Evolutionary conservation across 2,113 vertebrate genomes (phyloP).

Genomic region (Dicerorhinus sumatrensis): DNA sequence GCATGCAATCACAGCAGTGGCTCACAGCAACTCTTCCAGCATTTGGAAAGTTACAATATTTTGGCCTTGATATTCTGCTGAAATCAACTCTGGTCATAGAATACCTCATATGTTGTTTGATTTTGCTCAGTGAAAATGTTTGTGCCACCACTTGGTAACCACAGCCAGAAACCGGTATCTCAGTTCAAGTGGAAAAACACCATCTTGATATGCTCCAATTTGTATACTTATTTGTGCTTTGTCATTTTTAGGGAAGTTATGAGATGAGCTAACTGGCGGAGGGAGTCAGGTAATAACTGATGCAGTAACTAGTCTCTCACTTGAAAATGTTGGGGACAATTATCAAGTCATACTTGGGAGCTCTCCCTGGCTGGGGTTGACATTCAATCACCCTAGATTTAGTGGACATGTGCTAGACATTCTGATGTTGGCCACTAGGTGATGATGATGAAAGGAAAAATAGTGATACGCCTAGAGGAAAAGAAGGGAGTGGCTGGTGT

Average conservation of each 20-base stretch:
- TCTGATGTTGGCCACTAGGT: neutral
- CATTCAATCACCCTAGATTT: constrained; percentile 46
- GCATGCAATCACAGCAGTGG: neutral
- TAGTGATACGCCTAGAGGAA: neutral
- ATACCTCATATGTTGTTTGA: neutral
- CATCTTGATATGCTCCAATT: neutral
- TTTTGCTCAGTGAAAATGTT: neutral
- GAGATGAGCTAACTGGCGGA: neutral
- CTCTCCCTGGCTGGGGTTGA: constrained; percentile 6
- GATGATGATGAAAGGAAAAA: neutral
- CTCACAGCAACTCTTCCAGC: neutral
- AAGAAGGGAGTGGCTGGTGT: neutral
- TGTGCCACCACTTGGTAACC: neutral
- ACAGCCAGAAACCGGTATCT: neutral
- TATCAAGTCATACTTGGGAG: neutral
- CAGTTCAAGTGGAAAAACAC: neutral
- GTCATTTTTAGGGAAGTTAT: constrained; percentile 31
- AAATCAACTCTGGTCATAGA: neutral
- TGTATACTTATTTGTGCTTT: neutral
- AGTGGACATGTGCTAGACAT: neutral
- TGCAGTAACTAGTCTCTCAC: constrained; percentile 59
- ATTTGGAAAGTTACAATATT: neutral
- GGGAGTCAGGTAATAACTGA: constrained; percentile 8
- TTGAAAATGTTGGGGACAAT: constrained; percentile 59
- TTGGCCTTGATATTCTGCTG: neutral